Evolutionary conservation across 1,140 invertebrate genomes (phyloP).

Genomic region (Brachionus plicatilis): DNA sequence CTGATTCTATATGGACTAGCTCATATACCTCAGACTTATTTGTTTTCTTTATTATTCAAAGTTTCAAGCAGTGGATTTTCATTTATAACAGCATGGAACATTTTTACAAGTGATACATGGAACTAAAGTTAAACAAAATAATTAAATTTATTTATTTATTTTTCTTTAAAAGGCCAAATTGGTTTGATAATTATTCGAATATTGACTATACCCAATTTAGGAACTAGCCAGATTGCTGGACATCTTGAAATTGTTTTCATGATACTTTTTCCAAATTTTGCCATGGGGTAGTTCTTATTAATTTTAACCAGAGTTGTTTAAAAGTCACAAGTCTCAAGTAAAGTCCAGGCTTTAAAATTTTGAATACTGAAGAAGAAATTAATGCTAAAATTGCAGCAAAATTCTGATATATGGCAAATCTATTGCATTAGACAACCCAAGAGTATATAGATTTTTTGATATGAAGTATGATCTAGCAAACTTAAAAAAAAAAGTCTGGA

Average conservation of each 20-base stretch:
- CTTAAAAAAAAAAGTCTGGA: too few species aligned
- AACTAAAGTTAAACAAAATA: not conserved
- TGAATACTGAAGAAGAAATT: too few species aligned
- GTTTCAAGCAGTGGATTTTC: constrained; percentile 50
- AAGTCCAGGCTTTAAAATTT: too few species aligned
- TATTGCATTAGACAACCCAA: too few species aligned
- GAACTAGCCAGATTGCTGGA: constrained; percentile 43
- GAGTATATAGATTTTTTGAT: too few species aligned
- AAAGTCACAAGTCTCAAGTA: too few species aligned
- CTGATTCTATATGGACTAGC: constrained; percentile 54
- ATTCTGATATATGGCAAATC: too few species aligned
- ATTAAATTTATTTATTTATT: not conserved
- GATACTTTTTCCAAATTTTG: constrained; percentile 51
- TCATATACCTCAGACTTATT: constrained; percentile 50
- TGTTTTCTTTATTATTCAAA: constrained; percentile 50
- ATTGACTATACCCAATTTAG: constrained; percentile 47
- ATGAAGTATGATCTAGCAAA: too few species aligned
- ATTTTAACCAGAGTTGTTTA: too few species aligned
- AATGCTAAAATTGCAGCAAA: too few species aligned
- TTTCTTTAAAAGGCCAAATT: constrained; percentile 45
- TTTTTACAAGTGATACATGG: not conserved
- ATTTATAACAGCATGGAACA: constrained; percentile 44
- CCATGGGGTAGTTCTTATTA: constrained; percentile 43
- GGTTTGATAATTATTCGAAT: constrained; percentile 47
- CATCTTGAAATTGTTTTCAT: constrained; percentile 50